phyloP scores from a whole-genome alignment of 2,113 vertebrate genomes.

The Lethenteron reissneri region DNA sequence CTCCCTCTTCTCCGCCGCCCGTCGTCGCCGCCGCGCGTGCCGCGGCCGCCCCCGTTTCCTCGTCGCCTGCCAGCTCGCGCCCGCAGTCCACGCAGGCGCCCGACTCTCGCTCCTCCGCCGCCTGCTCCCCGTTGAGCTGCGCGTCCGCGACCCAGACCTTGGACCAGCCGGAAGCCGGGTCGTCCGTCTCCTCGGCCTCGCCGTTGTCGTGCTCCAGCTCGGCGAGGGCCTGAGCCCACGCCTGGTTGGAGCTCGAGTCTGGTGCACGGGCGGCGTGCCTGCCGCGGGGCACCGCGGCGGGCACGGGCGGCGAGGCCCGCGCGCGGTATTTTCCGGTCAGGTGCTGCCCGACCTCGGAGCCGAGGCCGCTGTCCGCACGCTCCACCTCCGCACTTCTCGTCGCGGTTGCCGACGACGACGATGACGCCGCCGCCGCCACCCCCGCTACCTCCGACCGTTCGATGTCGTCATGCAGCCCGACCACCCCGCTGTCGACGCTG shows the following conservation, averaged over 20 bases:
- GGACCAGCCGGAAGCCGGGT: slow-evolving; percentile 1
- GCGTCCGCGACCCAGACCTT: background rate
- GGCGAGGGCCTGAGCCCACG: slow-evolving; percentile 20
- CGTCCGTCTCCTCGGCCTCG: background rate
- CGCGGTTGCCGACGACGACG: background rate
- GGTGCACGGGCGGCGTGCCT: too few species aligned
- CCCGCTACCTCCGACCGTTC: slow-evolving; percentile 28
- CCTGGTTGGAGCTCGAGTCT: slow-evolving; percentile 22
- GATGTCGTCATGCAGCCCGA: slow-evolving; percentile 35
- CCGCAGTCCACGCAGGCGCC: slow-evolving; percentile 57
- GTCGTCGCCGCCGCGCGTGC: slow-evolving; percentile 19
- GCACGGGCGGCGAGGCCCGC: slow-evolving; percentile 15
- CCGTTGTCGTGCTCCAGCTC: background rate
- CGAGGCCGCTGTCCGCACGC: slow-evolving; percentile 49
- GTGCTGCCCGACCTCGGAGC: slow-evolving; percentile 33
- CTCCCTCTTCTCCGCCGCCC: slow-evolving; percentile 8
- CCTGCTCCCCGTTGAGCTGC: background rate
- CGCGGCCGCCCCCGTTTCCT: slow-evolving; percentile 17
- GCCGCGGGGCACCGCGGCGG: slow-evolving; percentile 4
- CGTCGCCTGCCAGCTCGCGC: slow-evolving; percentile 22
- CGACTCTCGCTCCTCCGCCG: background rate
- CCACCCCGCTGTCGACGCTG: slow-evolving; percentile 58
- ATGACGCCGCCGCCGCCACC: slow-evolving; percentile 14
- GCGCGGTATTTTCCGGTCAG: slow-evolving; percentile 31
- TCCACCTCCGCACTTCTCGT: slow-evolving; percentile 32